These are phyloP conservation scores for Drosophila paulistorum DNA, from an alignment of 1,140 invertebrate genomes.

Conservation along the genomic window DNA sequence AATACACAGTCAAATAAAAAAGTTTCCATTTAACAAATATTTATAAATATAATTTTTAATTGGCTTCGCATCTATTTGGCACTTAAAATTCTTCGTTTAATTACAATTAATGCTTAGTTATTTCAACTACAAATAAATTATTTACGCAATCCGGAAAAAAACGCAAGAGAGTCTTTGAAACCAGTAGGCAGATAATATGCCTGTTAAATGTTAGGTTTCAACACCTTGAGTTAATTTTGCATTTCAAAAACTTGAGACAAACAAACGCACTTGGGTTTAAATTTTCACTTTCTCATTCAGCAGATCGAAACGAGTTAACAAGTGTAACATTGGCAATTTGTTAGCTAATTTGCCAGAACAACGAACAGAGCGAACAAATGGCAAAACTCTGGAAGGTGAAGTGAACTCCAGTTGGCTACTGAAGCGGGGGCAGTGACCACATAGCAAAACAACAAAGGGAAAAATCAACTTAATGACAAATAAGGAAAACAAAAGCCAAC, in stretches of 20 bases:
- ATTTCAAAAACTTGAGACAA: neutral
- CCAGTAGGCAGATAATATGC: neutral
- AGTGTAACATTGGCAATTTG: slow-evolving; percentile 79
- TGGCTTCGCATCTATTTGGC: too few relatives aligned
- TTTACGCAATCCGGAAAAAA: too few relatives aligned
- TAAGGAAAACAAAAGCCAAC: slow-evolving; percentile 3
- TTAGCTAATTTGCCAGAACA: slow-evolving; percentile 69
- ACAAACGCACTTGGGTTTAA: neutral
- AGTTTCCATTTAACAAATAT: too few relatives aligned
- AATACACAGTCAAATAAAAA: too few relatives aligned
- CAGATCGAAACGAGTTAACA: slow-evolving; percentile 70
- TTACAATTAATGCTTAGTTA: too few relatives aligned
- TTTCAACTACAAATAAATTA: too few relatives aligned
- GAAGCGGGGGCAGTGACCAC: slow-evolving; percentile 51
- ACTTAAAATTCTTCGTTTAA: too few relatives aligned
- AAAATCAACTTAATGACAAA: slow-evolving; percentile 33
- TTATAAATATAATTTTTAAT: too few relatives aligned
- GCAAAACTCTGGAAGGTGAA: neutral
- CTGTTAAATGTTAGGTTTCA: slow-evolving; percentile 9
- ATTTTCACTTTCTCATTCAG: slow-evolving; percentile 52
- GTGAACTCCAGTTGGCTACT: slow-evolving; percentile 6
- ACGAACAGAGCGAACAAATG: slow-evolving; percentile 1
- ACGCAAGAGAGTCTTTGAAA: neutral
- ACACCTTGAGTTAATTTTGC: slow-evolving; percentile 10
- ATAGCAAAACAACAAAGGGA: slow-evolving; percentile 31